Evolutionary conservation across 2,113 vertebrate species (phyloP).

Genomic region (Ivindomyrus marchei): DNA sequence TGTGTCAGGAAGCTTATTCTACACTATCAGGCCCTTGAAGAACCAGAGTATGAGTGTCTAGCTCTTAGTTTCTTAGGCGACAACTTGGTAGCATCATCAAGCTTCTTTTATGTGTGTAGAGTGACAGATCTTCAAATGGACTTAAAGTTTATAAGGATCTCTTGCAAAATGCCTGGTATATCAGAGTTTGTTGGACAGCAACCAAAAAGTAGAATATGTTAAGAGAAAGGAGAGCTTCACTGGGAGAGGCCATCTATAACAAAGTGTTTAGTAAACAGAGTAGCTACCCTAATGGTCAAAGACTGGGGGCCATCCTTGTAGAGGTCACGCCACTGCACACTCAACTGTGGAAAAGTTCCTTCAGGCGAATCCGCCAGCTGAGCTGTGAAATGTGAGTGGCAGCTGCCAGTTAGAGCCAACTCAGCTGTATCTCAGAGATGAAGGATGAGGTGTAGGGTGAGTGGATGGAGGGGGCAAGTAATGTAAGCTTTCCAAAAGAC

Average conservation of each 20-base stretch:
- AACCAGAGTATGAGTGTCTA: background rate
- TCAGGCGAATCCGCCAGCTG: background rate
- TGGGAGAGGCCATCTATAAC: background rate
- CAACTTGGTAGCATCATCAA: background rate
- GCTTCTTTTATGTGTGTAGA: background rate
- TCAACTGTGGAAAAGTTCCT: background rate
- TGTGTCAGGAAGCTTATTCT: background rate
- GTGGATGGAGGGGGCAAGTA: background rate
- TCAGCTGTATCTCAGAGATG: background rate
- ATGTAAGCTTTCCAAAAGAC: background rate
- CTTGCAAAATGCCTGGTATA: background rate
- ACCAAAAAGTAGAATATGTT: background rate
- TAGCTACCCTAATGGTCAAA: background rate
- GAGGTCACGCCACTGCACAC: background rate
- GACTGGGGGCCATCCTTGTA: background rate
- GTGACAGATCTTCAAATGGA: background rate
- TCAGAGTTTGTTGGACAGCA: background rate
- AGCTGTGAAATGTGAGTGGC: background rate
- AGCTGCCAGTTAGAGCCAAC: background rate
- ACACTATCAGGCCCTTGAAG: background rate
- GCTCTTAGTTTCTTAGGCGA: background rate
- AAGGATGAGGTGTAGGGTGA: background rate
- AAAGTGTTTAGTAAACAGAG: background rate
- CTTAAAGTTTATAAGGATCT: background rate
- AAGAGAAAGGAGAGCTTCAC: too few species aligned